phyloP scores from a whole-genome alignment of 2,797 vertebrate genomes.

The Phataginus tricuspis region DNA sequence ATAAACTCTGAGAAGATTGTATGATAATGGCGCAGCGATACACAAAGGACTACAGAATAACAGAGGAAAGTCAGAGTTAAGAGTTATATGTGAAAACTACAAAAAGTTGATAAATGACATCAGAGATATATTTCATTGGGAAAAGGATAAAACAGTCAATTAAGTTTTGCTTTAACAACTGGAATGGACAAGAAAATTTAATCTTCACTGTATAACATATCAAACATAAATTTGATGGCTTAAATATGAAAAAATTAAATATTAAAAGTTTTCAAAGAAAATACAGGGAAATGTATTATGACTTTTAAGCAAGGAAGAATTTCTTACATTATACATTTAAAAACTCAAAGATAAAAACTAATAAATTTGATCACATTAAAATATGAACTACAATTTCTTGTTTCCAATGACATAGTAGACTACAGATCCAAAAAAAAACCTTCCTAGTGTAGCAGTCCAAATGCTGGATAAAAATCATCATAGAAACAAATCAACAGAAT shows the following conservation, averaged over 20 bases:
- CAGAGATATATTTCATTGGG: not conserved
- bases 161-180: not conserved
- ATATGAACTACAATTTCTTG: not conserved
- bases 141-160: not conserved
- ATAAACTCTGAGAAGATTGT: not conserved
- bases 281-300: not conserved
- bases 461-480: not conserved
- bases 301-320: not conserved
- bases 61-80: constrained; percentile 19
- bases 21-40: not conserved
- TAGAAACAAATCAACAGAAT: not conserved
- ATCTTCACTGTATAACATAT: not conserved
- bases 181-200: not conserved
- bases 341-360: constrained; percentile 19
- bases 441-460: not conserved
- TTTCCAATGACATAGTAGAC: not conserved
- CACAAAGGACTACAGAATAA: not conserved
- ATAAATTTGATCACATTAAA: not conserved
- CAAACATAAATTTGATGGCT: not conserved
- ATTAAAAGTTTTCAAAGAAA: constrained; percentile 20
- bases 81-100: not conserved
- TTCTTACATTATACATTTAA: not conserved
- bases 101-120: not conserved
- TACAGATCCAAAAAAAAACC: not conserved
- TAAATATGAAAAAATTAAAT: constrained; percentile 4